These are phyloP conservation scores for Crioceris asparagi DNA, from an alignment of 2,888 invertebrate species.

Conservation along the genomic window DNA sequence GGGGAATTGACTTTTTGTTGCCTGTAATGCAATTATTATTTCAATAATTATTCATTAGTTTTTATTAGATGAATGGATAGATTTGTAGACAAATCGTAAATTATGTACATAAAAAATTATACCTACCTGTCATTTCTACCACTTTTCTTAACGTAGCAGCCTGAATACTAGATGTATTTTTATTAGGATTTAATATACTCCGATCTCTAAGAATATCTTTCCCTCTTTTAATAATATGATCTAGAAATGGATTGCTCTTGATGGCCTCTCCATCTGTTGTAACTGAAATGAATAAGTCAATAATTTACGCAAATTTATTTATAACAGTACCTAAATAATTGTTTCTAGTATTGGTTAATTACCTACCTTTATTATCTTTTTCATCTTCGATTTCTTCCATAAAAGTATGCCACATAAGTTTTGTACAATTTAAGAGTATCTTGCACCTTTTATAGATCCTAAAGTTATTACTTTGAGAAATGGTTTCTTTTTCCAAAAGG, in stretches of 20 bases:
- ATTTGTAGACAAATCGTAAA: no score
- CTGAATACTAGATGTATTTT: constrained; percentile 13
- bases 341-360: background rate
- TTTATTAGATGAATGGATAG: constrained; percentile 1
- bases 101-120: background rate
- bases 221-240: constrained; percentile 26
- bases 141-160: constrained; percentile 5
- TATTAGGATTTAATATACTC: constrained; percentile 29
- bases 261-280: constrained; percentile 4
- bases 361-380: constrained; percentile 5
- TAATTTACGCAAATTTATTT: background rate
- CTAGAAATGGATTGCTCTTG: constrained; percentile 19
- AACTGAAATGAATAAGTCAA: no score
- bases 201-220: constrained; percentile 30
- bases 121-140: constrained; percentile 6
- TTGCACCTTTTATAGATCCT: constrained; percentile 24
- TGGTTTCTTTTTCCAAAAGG: no score
- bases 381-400: constrained; percentile 13
- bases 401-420: constrained; percentile 23
- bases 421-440: constrained; percentile 24
- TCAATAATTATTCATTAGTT: no score
- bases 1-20: constrained; percentile 15
- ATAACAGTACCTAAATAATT: constrained; percentile 2
- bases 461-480: no score
- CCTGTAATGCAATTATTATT: no score